Conservation (phyloP, 2,113 vertebrate species). For the Tamias sibiricus region DNA sequence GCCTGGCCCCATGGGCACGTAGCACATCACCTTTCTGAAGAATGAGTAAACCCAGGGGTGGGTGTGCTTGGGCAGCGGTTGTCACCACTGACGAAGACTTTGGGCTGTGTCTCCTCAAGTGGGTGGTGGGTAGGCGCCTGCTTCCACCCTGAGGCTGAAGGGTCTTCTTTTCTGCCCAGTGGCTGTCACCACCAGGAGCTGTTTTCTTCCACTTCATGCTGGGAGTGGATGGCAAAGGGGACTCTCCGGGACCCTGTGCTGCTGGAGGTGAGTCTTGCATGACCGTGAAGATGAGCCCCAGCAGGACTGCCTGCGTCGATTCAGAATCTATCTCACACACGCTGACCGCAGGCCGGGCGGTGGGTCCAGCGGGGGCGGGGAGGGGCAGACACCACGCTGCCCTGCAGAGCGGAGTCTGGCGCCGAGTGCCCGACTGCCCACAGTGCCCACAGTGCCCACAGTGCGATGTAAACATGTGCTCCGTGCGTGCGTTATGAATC, state of each 20-base stretch:
- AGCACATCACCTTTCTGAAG: background rate
- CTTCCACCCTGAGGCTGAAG: background rate
- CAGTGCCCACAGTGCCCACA: no score
- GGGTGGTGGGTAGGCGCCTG: background rate
- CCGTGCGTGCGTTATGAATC: no score
- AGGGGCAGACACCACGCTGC: background rate
- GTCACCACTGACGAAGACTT: background rate
- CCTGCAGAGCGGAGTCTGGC: no score
- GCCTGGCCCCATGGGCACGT: background rate
- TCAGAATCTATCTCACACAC: background rate
- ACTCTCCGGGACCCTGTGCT: background rate
- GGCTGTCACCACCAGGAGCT: background rate
- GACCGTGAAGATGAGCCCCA: background rate
- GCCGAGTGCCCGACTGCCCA: no score
- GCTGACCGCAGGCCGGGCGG: background rate
- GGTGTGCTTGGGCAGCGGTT: background rate
- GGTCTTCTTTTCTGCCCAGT: background rate
- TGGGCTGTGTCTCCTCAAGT: background rate
- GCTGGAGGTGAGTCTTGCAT: background rate
- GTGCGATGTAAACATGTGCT: no score
- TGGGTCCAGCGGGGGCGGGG: accelerated
- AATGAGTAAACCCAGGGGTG: background rate
- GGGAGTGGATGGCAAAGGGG: background rate
- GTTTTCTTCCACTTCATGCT: background rate
- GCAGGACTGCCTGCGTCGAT: background rate